phyloP scores from a whole-genome alignment of 2,113 vertebrate genomes.

The Sprattus sprattus region DNA sequence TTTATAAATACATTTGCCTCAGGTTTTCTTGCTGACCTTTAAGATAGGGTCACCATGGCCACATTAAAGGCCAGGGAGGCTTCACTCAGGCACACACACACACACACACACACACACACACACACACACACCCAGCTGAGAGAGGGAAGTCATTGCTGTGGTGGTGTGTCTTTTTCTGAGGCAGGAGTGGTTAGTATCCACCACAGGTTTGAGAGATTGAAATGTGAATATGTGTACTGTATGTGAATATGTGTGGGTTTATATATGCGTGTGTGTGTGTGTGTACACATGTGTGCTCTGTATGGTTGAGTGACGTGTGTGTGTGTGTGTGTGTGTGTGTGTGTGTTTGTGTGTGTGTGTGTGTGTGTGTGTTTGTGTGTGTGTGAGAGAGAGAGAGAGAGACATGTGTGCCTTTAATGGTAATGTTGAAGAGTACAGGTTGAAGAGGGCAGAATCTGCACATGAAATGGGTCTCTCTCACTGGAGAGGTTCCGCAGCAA shows the following conservation, averaged over 20 bases:
- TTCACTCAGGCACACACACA: constrained; percentile 13
- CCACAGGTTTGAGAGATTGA: not conserved
- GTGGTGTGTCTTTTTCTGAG: constrained; percentile 24
- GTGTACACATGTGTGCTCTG: not conserved
- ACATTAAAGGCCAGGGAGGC: constrained; percentile 43
- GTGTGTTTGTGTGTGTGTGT: constrained; percentile 9
- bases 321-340: not conserved
- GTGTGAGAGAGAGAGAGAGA: not conserved
- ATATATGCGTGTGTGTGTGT: not conserved
- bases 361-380: constrained; percentile 5
- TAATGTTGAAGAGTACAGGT: constrained; percentile 4
- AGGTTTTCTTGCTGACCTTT: not conserved
- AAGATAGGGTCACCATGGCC: constrained; percentile 34
- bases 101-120: too few relatives aligned
- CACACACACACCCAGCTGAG: constrained; percentile 16
- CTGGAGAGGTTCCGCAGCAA: constrained; percentile 6
- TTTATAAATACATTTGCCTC: too few relatives aligned
- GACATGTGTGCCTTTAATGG: constrained; percentile 1
- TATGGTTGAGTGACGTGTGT: not conserved
- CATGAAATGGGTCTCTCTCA: not conserved
- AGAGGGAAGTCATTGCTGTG: constrained; percentile 47
- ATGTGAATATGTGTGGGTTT: not conserved
- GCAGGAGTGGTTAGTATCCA: not conserved
- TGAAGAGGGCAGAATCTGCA: constrained; percentile 14
- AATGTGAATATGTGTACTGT: not conserved